Evolutionary conservation across 2,113 vertebrate species (phyloP).

Genomic region (Boleophthalmus pectinirostris): DNA sequence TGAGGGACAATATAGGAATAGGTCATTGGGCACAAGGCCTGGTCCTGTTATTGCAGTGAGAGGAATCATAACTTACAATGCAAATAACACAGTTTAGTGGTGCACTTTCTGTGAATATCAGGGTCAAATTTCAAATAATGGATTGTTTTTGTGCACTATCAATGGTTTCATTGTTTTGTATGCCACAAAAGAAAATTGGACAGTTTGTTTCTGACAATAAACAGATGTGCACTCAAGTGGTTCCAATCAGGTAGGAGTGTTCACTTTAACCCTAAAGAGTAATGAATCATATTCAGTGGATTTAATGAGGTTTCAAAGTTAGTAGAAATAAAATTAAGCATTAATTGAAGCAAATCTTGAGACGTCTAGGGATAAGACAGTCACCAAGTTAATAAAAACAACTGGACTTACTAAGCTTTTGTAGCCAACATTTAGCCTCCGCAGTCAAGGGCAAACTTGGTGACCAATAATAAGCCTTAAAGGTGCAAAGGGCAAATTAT

Average conservation of each 20-base stretch:
- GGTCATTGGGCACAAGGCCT: conserved; percentile 28
- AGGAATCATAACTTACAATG: not conserved
- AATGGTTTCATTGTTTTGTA: not conserved
- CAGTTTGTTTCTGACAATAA: not conserved
- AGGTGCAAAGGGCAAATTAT: no score
- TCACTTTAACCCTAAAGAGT: not conserved
- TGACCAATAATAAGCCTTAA: no score
- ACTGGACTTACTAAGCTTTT: no score
- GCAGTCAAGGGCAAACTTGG: no score
- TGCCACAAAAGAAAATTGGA: not conserved
- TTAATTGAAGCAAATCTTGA: no score
- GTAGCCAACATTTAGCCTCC: no score
- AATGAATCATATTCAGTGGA: not conserved
- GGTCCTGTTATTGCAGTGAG: conserved; percentile 6
- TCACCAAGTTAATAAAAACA: no score
- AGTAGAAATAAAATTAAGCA: not conserved
- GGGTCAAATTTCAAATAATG: not conserved
- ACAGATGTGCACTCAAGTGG: not conserved
- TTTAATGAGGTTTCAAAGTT: not conserved
- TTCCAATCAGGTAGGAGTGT: not conserved
- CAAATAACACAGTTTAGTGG: not conserved
- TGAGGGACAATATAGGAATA: conserved; percentile 29
- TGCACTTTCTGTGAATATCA: not conserved
- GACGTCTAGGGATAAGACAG: no score
- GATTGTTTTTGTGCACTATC: not conserved